A percentile compares a stretch with the other conserved stretches of the same genome.
Conservation (phyloP, 2,113 vertebrate genomes). For the Psittacus erithacus region DNA sequence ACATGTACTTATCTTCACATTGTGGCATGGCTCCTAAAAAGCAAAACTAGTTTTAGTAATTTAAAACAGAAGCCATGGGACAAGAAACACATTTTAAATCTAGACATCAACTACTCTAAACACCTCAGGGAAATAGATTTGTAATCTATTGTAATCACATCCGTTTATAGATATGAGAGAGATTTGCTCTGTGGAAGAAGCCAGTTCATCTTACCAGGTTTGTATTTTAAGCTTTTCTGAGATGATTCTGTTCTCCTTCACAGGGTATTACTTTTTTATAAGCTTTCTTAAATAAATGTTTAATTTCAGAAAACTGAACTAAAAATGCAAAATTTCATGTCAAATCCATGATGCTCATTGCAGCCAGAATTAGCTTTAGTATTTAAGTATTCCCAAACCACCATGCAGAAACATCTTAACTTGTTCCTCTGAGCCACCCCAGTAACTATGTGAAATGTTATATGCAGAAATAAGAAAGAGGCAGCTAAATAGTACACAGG, state of each 20-base stretch:
- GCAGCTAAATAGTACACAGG: not conserved
- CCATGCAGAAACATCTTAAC: not conserved
- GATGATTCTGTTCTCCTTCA: not conserved
- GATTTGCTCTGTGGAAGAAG: not conserved
- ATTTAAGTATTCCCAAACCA: not conserved
- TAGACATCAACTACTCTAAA: not conserved
- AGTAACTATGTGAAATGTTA: not conserved
- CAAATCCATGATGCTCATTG: not conserved
- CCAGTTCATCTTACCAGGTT: constrained; percentile 24
- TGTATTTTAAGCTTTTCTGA: constrained; percentile 9
- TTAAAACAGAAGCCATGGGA: not conserved
- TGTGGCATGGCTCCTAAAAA: not conserved
- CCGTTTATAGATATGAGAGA: constrained; percentile 3
- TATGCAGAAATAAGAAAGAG: not conserved
- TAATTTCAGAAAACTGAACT: not conserved
- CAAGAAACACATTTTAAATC: constrained; percentile 23
- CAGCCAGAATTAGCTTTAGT: not conserved
- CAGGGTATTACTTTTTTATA: not conserved
- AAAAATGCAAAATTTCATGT: not conserved
- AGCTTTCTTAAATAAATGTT: not conserved
- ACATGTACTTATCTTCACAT: not conserved
- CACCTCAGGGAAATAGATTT: constrained; percentile 13
- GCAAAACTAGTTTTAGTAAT: not conserved
- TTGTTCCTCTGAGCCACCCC: not conserved
- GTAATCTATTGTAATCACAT: not conserved